Evolutionary conservation across 53 echinoderm and acorn worm genomes (phyloP).

Genomic region (Zoroaster sp.): DNA sequence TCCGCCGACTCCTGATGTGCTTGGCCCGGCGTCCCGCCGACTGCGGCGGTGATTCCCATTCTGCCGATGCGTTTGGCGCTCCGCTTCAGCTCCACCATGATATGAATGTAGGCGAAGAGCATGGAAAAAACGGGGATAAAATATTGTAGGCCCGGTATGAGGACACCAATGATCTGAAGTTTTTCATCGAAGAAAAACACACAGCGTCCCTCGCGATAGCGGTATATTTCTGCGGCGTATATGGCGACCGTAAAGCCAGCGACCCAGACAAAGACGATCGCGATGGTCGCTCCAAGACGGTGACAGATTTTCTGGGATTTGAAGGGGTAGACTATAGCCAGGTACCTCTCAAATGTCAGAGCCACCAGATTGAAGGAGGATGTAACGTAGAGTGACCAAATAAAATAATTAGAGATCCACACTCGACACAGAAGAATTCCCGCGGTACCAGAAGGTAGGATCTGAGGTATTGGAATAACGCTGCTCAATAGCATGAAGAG

Average conservation of each 20-base stretch:
- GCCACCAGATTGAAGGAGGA: conserved; percentile 69
- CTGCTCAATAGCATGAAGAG: conserved; percentile 47
- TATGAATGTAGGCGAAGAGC: conserved; percentile 62
- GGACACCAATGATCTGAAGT: conserved; percentile 45
- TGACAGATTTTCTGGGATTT: neutral
- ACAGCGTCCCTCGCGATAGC: conserved; percentile 53
- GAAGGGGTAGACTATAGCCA: conserved; percentile 65
- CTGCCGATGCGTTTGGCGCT: conserved; percentile 21
- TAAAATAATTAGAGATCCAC: conserved; percentile 62
- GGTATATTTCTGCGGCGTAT: conserved; percentile 17
- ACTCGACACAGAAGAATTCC: conserved; percentile 64
- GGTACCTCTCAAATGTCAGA: conserved; percentile 63
- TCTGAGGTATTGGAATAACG: neutral
- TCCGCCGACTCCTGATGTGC: neutral
- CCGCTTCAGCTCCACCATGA: conserved; percentile 59
- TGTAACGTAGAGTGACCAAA: conserved; percentile 62
- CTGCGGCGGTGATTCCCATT: neutral
- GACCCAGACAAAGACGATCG: conserved; percentile 13
- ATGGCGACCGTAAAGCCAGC: neutral
- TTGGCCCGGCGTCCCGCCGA: neutral
- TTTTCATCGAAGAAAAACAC: conserved; percentile 8
- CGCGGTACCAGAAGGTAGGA: conserved; percentile 16
- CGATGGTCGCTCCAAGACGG: neutral
- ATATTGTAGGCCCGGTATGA: conserved; percentile 71
- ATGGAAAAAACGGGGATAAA: conserved; percentile 69